Conservation (phyloP, 1,140 invertebrate genomes). For the Heliothis virescens region DNA sequence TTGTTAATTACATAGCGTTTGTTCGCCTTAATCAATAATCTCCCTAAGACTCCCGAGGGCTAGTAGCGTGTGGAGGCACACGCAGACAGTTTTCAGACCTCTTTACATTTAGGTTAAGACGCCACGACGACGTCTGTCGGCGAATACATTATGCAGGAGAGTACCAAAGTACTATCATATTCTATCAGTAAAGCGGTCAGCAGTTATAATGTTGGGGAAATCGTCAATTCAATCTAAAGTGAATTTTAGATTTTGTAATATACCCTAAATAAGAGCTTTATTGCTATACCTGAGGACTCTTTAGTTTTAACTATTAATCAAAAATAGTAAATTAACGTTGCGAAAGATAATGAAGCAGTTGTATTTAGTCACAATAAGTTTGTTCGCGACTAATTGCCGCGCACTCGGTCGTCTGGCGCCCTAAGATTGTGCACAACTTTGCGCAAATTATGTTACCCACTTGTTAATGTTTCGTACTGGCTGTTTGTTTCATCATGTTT, state of each 20-base stretch:
- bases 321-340: not conserved
- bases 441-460: slow-evolving; percentile 3
- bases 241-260: too few species aligned
- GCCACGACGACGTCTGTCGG: not conserved
- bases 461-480: not conserved
- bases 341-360: not conserved
- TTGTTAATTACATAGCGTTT: not conserved
- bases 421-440: slow-evolving; percentile 29
- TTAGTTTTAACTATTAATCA: too few species aligned
- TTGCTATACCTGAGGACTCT: too few species aligned
- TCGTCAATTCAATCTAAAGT: not conserved
- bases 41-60: not conserved
- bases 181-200: not conserved
- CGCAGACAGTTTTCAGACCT: slow-evolving; percentile 24
- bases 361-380: too few species aligned
- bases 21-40: not conserved
- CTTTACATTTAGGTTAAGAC: slow-evolving; percentile 26
- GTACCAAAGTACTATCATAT: not conserved
- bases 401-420: slow-evolving; percentile 1
- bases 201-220: not conserved
- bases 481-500: not conserved
- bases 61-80: not conserved
- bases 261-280: too few species aligned
- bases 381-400: not conserved
- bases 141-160: not conserved